Conservation (phyloP, 2,797 vertebrate species). For the Diceros bicornis region DNA sequence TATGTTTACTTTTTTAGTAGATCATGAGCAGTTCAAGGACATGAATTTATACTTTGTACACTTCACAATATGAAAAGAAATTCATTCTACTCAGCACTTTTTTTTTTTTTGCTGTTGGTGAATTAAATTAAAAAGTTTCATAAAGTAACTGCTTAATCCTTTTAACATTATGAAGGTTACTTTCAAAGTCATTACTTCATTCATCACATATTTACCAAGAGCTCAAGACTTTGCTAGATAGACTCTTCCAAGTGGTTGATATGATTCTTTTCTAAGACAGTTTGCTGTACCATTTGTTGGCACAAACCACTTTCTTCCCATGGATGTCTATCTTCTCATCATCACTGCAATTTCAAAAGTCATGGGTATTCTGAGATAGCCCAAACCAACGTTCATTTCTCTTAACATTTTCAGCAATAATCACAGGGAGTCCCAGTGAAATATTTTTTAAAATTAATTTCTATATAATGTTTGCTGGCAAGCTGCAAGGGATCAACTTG, state of each 20-base stretch:
- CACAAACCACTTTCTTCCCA: background rate
- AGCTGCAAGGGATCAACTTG: background rate
- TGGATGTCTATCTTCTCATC: background rate
- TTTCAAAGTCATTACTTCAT: conserved; percentile 32
- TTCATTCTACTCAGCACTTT: background rate
- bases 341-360: background rate
- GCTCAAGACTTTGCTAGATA: background rate
- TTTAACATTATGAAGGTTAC: background rate
- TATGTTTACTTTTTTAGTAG: background rate
- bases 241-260: background rate
- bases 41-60: background rate
- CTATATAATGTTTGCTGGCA: background rate
- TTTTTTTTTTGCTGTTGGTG: background rate
- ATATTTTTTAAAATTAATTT: background rate
- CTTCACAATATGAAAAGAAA: background rate
- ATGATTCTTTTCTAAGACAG: background rate
- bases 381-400: background rate
- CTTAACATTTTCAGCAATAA: background rate
- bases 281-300: background rate
- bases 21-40: background rate
- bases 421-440: background rate
- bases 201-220: background rate
- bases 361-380: background rate
- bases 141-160: conserved; percentile 10
- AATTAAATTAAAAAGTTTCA: conserved; percentile 20